Evolutionary conservation across 2,888 invertebrate genomes (phyloP).

Genomic region (Drymonia ruficornis): DNA sequence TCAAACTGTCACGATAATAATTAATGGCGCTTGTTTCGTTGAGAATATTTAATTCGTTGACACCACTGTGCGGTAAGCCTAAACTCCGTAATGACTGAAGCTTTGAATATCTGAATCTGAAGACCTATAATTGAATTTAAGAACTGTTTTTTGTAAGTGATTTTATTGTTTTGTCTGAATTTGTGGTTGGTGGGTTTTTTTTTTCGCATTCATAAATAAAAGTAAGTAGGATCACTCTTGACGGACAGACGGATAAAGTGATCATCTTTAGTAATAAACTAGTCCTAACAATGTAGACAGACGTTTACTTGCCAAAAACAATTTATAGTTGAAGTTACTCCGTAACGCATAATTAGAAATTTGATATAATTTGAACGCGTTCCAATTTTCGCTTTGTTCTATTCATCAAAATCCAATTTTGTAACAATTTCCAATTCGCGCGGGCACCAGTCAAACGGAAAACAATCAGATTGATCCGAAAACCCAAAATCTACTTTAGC

Average conservation of each 20-base stretch:
- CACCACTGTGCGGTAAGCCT: not conserved
- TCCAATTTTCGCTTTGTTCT: conserved; percentile 9
- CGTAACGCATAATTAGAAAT: not conserved
- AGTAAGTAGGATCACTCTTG: too few species aligned
- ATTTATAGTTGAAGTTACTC: too few species aligned
- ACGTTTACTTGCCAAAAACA: too few species aligned
- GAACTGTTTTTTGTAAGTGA: not conserved
- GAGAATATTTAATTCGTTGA: conserved; percentile 16
- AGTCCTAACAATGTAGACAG: too few species aligned
- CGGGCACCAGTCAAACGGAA: conserved; percentile 25
- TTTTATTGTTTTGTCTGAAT: too few species aligned
- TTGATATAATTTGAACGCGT: not conserved
- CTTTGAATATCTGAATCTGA: not conserved
- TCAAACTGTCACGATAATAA: conserved; percentile 33
- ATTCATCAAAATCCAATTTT: not conserved
- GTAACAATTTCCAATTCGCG: conserved; percentile 29
- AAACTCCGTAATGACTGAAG: not conserved
- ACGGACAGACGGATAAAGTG: too few species aligned
- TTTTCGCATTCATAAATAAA: too few species aligned
- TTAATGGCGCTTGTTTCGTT: conserved; percentile 27
- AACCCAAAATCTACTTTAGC: conserved; percentile 17
- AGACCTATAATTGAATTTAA: not conserved
- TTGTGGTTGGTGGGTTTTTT: too few species aligned
- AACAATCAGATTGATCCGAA: conserved; percentile 22
- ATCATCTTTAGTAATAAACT: too few species aligned